Percentiles rank a stretch among this genome's conserved stretches.
These are phyloP conservation scores for Eurystomus gularis DNA, from an alignment of 2,113 vertebrate genomes.

Conservation along the genomic window DNA sequence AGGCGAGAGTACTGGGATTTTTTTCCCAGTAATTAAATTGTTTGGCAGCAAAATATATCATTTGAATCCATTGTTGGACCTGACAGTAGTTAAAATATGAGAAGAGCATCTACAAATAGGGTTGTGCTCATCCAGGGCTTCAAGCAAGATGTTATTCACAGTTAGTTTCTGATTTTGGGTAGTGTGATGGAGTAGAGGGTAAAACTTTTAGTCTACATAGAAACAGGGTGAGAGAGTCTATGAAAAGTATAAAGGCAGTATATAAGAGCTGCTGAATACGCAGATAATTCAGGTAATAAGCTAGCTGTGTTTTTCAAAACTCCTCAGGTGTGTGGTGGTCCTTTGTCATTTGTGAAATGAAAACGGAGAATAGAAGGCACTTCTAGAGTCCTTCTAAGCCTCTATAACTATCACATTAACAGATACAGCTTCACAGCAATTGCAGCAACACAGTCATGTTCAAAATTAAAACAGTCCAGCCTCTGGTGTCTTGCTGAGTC, in stretches of 20 bases:
- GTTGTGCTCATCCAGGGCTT: not conserved
- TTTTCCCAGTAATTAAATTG: not conserved
- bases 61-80: not conserved
- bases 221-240: not conserved
- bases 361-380: not conserved
- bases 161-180: not conserved
- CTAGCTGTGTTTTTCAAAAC: not conserved
- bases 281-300: not conserved
- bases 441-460: not conserved
- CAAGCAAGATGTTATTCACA: not conserved
- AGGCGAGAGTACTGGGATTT: not conserved
- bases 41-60: not conserved
- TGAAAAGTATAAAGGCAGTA: not conserved
- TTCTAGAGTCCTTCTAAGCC: not conserved
- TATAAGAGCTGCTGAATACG: not conserved
- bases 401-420: rapidly evolving
- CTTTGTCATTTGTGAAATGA: not conserved
- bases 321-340: not conserved
- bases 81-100: not conserved
- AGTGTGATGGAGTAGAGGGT: not conserved
- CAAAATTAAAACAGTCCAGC: not conserved
- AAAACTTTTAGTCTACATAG: not conserved
- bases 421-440: rapidly evolving
- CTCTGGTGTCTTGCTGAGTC: not conserved
- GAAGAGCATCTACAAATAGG: not conserved